Evolutionary conservation across 2,797 vertebrate genomes (phyloP), one percentile per base, ranked within the genome.

Genomic region (Platalea minor): DNA sequence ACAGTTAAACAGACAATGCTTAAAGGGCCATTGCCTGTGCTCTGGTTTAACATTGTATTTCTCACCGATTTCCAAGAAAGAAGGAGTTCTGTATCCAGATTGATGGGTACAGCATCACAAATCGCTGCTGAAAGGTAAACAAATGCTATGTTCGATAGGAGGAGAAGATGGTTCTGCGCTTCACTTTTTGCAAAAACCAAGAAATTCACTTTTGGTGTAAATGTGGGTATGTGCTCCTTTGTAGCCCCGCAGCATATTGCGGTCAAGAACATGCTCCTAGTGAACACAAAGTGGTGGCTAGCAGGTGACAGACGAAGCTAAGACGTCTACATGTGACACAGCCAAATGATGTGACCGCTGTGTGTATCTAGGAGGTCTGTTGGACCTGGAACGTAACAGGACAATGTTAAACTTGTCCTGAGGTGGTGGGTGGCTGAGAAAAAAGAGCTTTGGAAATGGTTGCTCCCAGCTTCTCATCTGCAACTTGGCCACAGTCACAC

Each of bases 1-100:
- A 88, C 89, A 88, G 91, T 97, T 96, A 96, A 96, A 97, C 95
- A 95, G 96, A 95, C 93, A 94, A 86, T 82, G 89, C 89, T 96
- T 97, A 97, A 96, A 97, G 96, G 96, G 93, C 88, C 92, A 92
- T 60, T 91, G 93, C 94, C 88, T 28, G 33, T 26, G 57, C 64
- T 78, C 48, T 41, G 69, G n/a, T 83, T 89, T 80, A 75, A 37
- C 0, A 0, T 29, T 48, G 51, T 33, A 10, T 67, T 93, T 48
- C 69, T 65, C 79, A 64, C 82, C 25, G 19, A 11, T 64, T 91
- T 88, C 77, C 91, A 88, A 57, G 56, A 37, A 88, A 61, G 68
- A n/a, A 84, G 29, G 17, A 81, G 61, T 23, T 92, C 78, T 56
- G 53, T 31, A 23, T 54, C 43, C 15, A 13, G 37, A 0, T 0